Evolutionary conservation across 2,113 vertebrate genomes (phyloP).

Genomic region (Salvelinus namaycush): DNA sequence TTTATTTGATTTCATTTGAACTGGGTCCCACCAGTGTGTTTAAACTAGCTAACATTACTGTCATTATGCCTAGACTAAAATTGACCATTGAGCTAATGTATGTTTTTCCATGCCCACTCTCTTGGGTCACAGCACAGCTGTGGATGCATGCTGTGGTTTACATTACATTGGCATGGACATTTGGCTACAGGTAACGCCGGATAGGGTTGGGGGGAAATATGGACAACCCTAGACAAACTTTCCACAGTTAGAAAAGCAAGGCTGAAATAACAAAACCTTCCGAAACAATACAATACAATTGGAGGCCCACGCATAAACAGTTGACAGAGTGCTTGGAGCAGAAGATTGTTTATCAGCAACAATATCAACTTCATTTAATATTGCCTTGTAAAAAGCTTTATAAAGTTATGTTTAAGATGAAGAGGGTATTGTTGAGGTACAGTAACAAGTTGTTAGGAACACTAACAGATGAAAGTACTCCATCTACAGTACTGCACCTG

Average conservation of each 20-base stretch:
- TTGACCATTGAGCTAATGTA: constrained; percentile 29
- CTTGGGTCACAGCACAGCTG: constrained; percentile 18
- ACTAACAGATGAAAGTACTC: constrained; percentile 13
- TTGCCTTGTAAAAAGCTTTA: constrained; percentile 1
- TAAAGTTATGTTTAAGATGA: neutral
- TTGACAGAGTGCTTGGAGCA: constrained; percentile 15
- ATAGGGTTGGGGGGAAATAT: constrained; percentile 31
- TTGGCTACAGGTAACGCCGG: constrained; percentile 21
- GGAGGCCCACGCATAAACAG: constrained; percentile 12
- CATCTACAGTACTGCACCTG: neutral
- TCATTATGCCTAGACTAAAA: constrained; percentile 4
- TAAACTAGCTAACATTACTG: no score
- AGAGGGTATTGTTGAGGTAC: constrained; percentile 10
- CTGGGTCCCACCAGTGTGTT: no score
- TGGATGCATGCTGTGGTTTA: constrained; percentile 27
- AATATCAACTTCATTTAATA: constrained; percentile 8
- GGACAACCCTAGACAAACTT: constrained; percentile 11
- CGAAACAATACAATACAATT: constrained; percentile 21
- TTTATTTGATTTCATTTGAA: no score
- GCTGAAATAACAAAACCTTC: constrained; percentile 45
- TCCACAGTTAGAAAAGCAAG: constrained; percentile 18
- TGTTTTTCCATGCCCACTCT: constrained; percentile 39
- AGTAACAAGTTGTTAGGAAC: neutral
- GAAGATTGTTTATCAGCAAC: constrained; percentile 10
- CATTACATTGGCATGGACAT: constrained; percentile 47